These are phyloP conservation scores for Pardosa pseudoannulata DNA, from an alignment of 2,888 invertebrate genomes.

Conservation along the genomic window DNA sequence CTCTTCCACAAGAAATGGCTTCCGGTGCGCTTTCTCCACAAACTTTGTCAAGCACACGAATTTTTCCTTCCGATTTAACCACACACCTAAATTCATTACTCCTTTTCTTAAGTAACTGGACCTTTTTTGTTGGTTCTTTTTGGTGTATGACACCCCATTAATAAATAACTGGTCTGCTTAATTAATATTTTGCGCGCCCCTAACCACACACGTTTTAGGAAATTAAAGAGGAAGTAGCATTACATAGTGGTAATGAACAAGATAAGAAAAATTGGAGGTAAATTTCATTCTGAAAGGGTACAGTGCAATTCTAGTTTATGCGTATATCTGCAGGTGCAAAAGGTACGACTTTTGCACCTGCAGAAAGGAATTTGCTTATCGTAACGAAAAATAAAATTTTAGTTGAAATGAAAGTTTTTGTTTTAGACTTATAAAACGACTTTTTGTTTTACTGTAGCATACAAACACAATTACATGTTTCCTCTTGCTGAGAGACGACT, in stretches of 20 bases:
- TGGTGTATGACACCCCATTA: slow-evolving; percentile 55
- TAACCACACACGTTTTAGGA: slow-evolving; percentile 47
- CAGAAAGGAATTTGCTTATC: too few relatives aligned
- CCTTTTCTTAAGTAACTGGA: slow-evolving; percentile 49
- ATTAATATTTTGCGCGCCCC: slow-evolving; percentile 59
- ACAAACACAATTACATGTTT: too few relatives aligned
- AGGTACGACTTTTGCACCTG: too few relatives aligned
- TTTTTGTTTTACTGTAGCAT: too few relatives aligned
- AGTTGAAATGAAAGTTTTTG: too few relatives aligned
- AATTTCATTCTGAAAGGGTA: slow-evolving; percentile 12
- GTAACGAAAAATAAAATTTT: too few relatives aligned
- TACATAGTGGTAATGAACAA: slow-evolving; percentile 25
- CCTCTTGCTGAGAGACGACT: too few relatives aligned
- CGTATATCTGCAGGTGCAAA: too few relatives aligned
- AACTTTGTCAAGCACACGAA: slow-evolving; percentile 51
- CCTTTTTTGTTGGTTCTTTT: slow-evolving; percentile 41
- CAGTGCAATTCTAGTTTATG: too few relatives aligned
- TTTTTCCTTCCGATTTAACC: slow-evolving; percentile 59
- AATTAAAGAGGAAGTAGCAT: slow-evolving; percentile 54
- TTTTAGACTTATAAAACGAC: too few relatives aligned
- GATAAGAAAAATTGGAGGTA: slow-evolving; percentile 17
- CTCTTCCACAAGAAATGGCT: slow-evolving; percentile 62
- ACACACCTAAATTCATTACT: slow-evolving; percentile 61
- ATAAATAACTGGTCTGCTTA: slow-evolving; percentile 55
- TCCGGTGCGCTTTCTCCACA: slow-evolving; percentile 30